Evolutionary conservation across 2,113 vertebrate species (phyloP), one percentile per base, ranked within the genome.

Genomic region (Micronycteris hirsuta): DNA sequence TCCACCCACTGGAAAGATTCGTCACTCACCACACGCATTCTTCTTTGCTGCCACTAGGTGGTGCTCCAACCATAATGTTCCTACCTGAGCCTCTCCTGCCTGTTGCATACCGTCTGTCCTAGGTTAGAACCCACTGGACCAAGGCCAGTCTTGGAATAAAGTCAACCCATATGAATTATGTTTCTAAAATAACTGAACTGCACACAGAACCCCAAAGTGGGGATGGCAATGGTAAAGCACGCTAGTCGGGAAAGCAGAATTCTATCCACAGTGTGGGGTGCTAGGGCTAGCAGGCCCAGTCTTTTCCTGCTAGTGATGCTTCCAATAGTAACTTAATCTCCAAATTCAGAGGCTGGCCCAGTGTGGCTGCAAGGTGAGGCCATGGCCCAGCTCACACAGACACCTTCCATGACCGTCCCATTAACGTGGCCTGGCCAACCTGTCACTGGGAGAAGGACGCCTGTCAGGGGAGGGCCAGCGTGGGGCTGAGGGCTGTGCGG

Each of bases 41-140:
- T 22, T 94, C 38, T n/a, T 16, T 3, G 4, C 4, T 0, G 5
- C 92, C 97, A 93, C 92, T 84, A 96, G 97, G 52, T 96, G 96
- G 92, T 0, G 71, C 70, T 88, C 70, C 65, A 89, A 67, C 80
- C 93, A 87, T 5, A 49, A 26, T 9, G 43, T 91, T 20, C 24
- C 24, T 56, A 11, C 8, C 36, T 49, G 41, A 47, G 22, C 41
- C 36, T 56, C 28, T 7, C 24, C 15, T 8, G 74, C 74, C 49
- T 12, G n/a, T 12, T 38, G 1, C 12, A 4, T 0, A 4, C 11
- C 3, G 3, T 5, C 8, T 1, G 4, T 5, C 5, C 31, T 17
- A 58, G 20, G 5, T 26, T 26, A 26, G 36, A 20, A 9, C 33
- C 3, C 31, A 33, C 1, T 1, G 20, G 14, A 58, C 4, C 3